Evolutionary conservation across 2,797 vertebrate genomes (phyloP).

Genomic region (Phaenicophaeus curvirostris): DNA sequence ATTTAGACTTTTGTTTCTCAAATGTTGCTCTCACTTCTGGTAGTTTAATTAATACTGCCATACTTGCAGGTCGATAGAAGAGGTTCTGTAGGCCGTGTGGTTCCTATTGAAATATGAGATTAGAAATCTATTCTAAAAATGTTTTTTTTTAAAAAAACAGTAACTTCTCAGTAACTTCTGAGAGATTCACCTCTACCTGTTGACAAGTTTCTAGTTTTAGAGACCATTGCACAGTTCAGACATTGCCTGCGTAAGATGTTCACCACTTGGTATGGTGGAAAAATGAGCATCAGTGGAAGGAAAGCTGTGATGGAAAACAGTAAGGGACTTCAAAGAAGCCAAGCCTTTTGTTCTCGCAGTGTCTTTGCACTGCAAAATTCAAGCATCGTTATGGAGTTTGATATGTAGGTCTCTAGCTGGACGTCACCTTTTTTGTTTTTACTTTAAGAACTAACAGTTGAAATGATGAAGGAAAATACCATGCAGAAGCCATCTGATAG

Average conservation of each 20-base stretch:
- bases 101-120: not conserved
- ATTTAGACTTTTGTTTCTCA: not conserved
- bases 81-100: not conserved
- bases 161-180: not conserved
- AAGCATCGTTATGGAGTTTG: not conserved
- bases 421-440: not conserved
- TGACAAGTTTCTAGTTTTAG: not conserved
- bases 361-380: not conserved
- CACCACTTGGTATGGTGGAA: not conserved
- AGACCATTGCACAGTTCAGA: not conserved
- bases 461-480: not conserved
- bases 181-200: not conserved
- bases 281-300: not conserved
- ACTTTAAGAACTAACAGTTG: not conserved
- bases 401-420: not conserved
- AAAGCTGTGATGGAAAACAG: not conserved
- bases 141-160: not conserved
- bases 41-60: not conserved
- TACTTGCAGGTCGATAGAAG: not conserved
- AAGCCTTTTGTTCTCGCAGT: not conserved
- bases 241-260: not conserved
- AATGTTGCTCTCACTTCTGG: not conserved
- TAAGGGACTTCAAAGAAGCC: not conserved
- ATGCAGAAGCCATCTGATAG: rapidly evolving
- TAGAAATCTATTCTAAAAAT: not conserved